These are phyloP conservation scores for Camelus bactrianus DNA, from an alignment of 2,113 vertebrate genomes.

Conservation along the genomic window DNA sequence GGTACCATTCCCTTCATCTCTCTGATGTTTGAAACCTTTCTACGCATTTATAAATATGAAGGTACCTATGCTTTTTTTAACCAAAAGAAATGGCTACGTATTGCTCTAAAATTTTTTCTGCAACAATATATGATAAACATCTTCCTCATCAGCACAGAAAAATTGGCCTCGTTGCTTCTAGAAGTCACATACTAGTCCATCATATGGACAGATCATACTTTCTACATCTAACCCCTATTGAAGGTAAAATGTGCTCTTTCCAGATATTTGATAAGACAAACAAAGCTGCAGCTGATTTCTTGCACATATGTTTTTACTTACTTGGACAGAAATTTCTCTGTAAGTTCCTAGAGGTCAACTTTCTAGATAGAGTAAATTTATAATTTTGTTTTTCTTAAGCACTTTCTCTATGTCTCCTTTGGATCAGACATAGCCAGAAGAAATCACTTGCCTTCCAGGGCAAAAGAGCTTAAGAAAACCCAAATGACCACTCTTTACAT, in stretches of 20 bases:
- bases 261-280: slow-evolving; percentile 13
- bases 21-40: neutral
- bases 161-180: neutral
- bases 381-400: neutral
- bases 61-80: neutral
- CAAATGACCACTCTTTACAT: neutral
- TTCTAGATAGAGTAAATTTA: neutral
- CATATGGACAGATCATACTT: neutral
- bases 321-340: neutral
- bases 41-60: neutral
- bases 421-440: neutral
- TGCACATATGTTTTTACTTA: slow-evolving; percentile 1
- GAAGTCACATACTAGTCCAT: neutral
- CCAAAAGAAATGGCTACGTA: neutral
- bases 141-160: neutral
- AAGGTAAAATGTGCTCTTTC: slow-evolving; percentile 8
- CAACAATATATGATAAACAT: neutral
- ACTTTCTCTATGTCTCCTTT: neutral
- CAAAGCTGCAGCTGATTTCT: neutral
- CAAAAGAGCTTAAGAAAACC: neutral
- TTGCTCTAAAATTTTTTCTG: slow-evolving; percentile 18
- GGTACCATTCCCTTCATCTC: neutral
- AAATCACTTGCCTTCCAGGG: neutral
- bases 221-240: neutral
- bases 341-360: neutral